phyloP scores from a whole-genome alignment of 2,888 invertebrate genomes.

The Auanema freiburgensis region DNA sequence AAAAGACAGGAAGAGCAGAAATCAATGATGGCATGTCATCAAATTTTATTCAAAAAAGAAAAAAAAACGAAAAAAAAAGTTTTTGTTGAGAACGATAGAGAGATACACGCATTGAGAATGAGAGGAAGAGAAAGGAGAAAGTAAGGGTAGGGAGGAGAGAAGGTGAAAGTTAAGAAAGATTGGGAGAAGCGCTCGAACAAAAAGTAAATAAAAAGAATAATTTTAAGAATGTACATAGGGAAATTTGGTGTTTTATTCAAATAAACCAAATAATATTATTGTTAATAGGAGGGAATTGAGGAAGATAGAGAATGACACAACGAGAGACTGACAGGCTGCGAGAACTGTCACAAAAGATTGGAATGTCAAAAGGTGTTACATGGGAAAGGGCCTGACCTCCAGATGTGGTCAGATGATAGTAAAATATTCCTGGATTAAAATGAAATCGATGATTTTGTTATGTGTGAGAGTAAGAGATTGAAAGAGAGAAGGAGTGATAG shows the following conservation, averaged over 20 bases:
- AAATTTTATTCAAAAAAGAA: too few relatives aligned
- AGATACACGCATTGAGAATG: slow-evolving; percentile 18
- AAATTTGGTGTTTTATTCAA: too few relatives aligned
- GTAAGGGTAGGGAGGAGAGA: slow-evolving; percentile 10
- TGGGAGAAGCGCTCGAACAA: slow-evolving; percentile 20
- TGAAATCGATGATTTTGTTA: slow-evolving; percentile 5
- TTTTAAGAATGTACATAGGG: too few relatives aligned
- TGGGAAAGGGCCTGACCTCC: slow-evolving; percentile 2
- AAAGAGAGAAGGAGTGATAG: neutral
- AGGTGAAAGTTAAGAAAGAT: slow-evolving; percentile 11
- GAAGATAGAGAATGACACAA: neutral
- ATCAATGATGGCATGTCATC: neutral
- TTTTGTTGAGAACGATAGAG: slow-evolving; percentile 2
- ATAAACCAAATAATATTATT: too few relatives aligned
- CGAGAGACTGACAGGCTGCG: neutral
- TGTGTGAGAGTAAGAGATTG: neutral
- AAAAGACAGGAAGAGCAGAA: slow-evolving; percentile 10
- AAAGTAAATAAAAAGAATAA: neutral
- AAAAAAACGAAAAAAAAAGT: too few relatives aligned
- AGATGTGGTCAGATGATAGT: slow-evolving; percentile 5
- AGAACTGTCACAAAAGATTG: neutral
- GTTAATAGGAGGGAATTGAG: neutral
- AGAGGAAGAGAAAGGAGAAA: slow-evolving; percentile 7
- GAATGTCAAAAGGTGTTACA: neutral
- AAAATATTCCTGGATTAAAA: slow-evolving; percentile 1